phyloP scores from a whole-genome alignment of 2,113 vertebrate genomes.

The Rallus limicola region DNA sequence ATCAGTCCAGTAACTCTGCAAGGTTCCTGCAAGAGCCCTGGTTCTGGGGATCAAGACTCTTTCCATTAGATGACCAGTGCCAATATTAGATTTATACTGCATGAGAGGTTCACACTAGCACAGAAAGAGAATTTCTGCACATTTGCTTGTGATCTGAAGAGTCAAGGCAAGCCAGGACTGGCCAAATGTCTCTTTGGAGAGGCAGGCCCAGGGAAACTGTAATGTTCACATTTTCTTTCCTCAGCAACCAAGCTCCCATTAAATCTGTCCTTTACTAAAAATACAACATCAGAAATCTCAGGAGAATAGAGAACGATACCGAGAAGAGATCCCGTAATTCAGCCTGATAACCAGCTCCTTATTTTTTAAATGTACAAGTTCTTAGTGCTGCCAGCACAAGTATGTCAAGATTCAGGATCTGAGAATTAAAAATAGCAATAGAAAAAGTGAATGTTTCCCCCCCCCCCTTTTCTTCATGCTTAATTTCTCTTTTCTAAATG shows the following conservation, averaged over 20 bases:
- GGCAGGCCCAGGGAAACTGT: not conserved
- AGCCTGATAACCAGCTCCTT: not conserved
- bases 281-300: not conserved
- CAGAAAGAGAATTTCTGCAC: not conserved
- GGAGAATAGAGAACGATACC: not conserved
- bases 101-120: not conserved
- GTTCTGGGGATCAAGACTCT: not conserved
- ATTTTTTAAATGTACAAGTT: not conserved
- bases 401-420: not conserved
- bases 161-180: not conserved
- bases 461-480: constrained; percentile 30
- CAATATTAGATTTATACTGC: not conserved
- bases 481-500: constrained; percentile 46
- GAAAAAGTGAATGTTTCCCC: not conserved
- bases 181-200: not conserved
- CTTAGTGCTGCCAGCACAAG: not conserved
- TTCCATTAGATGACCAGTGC: not conserved
- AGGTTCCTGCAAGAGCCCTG: not conserved
- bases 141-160: not conserved
- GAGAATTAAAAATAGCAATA: constrained; percentile 45
- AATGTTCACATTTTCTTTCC: not conserved
- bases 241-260: not conserved
- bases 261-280: not conserved
- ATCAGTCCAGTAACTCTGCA: not conserved
- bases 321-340: not conserved